Base-by-base conservation (phyloP, 2,113 vertebrate species). In the Pionites leucogaster region DNA sequence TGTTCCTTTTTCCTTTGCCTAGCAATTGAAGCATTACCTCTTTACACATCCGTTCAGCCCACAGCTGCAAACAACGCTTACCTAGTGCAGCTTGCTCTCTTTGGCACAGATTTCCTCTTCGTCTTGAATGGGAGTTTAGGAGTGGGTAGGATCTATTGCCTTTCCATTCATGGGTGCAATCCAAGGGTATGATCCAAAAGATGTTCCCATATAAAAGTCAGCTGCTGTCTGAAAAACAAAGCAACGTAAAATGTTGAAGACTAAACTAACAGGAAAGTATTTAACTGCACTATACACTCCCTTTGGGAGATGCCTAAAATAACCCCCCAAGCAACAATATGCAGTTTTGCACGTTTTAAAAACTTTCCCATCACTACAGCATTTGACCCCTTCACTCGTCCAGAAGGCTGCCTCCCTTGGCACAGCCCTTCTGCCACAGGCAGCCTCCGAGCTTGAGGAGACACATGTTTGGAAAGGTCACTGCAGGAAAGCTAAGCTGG, bases 291-390 rank as follows among this genome's bases (percentile, higher is more conserved):
- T 15, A 19, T 4, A 12, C 5, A 0, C 6, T 29, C 37, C 60
- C 44, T 50, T 23, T 72, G 17, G 17, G 41, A 71, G 15, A 47
- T 18, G 3, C 8, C 19, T 39, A 7, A 47, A 76, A 52, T 18
- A 68, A 23, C 31, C 37, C 19, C 79, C 24, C n/a, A 50, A 31
- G n/a, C 14, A 67, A 27, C 24, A 80, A 60, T 29, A 27, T 2
- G 8, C 12, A 27, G 19, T 10, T 82, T n/a, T 63, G 19, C 31
- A 31, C 0, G 0, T 55, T 37, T 47, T 41, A n/a, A 42, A 52
- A 75, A 19, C 6, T 50, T 37, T 12, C 13, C 7, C 41, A n/a
- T 22, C 5, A 3, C 50, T 22, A 6, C 27, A 50, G 29, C 13
- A 23, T 37, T 67, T 37, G 23, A 75, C 23, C 31, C 20, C 15